Evolutionary conservation across 2,113 vertebrate genomes (phyloP).

Genomic region (Neolamprologus sp.): DNA sequence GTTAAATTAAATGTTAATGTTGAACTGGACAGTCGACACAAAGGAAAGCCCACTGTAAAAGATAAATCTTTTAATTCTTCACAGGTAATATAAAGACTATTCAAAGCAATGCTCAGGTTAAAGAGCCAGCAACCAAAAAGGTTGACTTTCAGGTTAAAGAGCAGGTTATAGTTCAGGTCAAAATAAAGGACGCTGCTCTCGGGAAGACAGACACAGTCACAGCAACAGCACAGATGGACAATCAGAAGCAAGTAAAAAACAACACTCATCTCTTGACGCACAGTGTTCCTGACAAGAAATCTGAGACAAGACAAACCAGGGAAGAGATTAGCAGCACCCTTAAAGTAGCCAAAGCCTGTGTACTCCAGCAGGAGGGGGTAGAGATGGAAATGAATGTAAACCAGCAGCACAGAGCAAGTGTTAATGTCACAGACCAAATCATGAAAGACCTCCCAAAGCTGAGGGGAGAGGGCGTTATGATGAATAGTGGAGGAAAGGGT

Average conservation of each 20-base stretch:
- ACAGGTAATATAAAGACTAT: slow-evolving; percentile 51
- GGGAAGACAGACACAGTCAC: slow-evolving; percentile 5
- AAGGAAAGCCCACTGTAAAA: slow-evolving; percentile 5
- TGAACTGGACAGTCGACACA: background rate
- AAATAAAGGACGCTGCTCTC: background rate
- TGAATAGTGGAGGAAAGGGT: slow-evolving; percentile 23
- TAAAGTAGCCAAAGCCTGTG: background rate
- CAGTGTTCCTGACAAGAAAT: slow-evolving; percentile 1
- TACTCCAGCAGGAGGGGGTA: background rate
- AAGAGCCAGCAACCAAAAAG: slow-evolving; percentile 18
- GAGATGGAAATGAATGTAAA: background rate
- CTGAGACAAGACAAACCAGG: background rate
- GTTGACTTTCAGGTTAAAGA: slow-evolving; percentile 44
- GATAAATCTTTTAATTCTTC: slow-evolving; percentile 2
- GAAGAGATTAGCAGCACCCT: background rate
- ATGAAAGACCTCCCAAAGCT: background rate
- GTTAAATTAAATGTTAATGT: background rate
- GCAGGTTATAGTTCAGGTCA: background rate
- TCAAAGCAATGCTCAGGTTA: slow-evolving; percentile 26
- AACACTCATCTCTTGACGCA: background rate
- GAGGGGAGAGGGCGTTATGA: background rate
- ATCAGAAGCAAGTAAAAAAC: slow-evolving; percentile 15
- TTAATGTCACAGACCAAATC: slow-evolving; percentile 23
- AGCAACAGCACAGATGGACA: slow-evolving; percentile 5
- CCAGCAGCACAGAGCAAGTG: slow-evolving; percentile 5